Evolutionary conservation across 2,113 vertebrate species (phyloP).

Genomic region (Gadus chalcogrammus): DNA sequence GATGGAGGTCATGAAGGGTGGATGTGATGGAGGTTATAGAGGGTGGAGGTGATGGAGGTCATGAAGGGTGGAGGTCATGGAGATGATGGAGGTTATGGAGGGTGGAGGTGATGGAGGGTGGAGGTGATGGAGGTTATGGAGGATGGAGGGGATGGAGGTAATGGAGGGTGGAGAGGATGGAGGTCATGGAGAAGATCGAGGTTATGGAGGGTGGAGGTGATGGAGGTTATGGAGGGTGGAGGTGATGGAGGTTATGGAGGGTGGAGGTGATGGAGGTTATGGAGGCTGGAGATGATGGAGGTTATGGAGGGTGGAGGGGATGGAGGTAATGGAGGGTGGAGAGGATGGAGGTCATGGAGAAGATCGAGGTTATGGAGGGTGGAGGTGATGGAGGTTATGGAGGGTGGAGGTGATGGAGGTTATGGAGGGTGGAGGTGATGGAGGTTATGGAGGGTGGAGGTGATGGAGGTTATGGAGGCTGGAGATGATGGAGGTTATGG

Average conservation of each 20-base stretch:
- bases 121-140: not conserved
- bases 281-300: not conserved
- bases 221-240: not conserved
- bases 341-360: too few species aligned
- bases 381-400: not conserved
- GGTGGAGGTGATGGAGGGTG: not conserved
- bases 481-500: not conserved
- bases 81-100: not conserved
- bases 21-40: not conserved
- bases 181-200: too few species aligned
- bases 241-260: not conserved
- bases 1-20: not conserved
- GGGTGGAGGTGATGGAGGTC: not conserved
- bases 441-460: not conserved
- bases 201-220: not conserved
- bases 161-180: not conserved
- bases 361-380: not conserved
- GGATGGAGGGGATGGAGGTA: not conserved
- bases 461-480: not conserved
- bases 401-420: not conserved
- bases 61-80: not conserved
- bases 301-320: not conserved
- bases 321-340: not conserved
- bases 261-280: not conserved
- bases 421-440: not conserved